Base-by-base conservation (phyloP, 2,888 invertebrate genomes). In the Megaustenia siamemsis region DNA sequence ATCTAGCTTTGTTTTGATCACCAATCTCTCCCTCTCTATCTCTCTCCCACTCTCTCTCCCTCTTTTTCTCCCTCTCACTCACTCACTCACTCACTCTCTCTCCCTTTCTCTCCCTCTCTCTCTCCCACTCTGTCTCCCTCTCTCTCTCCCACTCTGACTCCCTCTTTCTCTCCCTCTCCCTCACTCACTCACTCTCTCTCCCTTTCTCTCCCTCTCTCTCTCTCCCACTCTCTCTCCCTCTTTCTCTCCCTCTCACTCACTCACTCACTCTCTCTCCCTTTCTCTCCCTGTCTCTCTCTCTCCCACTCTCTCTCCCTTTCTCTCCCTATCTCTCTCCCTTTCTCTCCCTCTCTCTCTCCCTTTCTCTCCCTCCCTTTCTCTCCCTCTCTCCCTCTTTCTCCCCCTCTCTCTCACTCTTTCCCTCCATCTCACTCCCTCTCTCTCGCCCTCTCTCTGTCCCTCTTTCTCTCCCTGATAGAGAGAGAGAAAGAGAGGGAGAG, bases 41-140 rank as follows among this genome's bases (percentile, higher is more conserved):
- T 35, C 18, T 60, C 60, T 32, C 78, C 21, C 60, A 35, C 38
- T 60, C 78, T 78, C 35, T 60, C 60, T 78, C 60, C 38, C 78
- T 78, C 60, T 60, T 38, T 28, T 32, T 78, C 78, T 78, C 56
- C 24, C 53, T 78, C 60, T 78, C 78, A 60, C 60, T 60, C 78
- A 12, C 28, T 78, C 78, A 53, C 60, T 78, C 60, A 60, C 60
- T 78, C 38, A 28, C 38, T 56, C 60, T 60, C 60, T 56, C 60
- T 78, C 60, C 35, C 28, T 77, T 63, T 60, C 60, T 60, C 63
- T 60, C 60, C 18, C 60, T 60, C 78, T 60, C 78, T 78, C 38
- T 60, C 78, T 78, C 78, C 21, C 78, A 60, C 78, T 78, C 78
- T 60, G 38, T 78, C 78, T 78, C 63, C 60, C 78, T 78, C 78